phyloP scores from a whole-genome alignment of 2,113 vertebrate species.

The Mesoclemmys tuberculata region DNA sequence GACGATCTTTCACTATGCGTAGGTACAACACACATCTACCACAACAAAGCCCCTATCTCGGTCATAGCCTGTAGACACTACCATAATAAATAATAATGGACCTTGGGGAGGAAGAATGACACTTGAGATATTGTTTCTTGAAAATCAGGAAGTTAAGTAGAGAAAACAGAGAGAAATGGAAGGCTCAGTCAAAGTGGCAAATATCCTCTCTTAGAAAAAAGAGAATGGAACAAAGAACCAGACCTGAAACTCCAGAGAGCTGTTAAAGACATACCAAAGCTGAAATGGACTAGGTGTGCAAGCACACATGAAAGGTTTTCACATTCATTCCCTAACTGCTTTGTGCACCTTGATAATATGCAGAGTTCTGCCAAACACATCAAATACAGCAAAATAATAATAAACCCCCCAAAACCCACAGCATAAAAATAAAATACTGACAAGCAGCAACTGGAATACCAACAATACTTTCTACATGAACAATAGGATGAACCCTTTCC shows the following conservation, averaged over 20 bases:
- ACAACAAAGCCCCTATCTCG: neutral
- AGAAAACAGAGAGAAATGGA: neutral
- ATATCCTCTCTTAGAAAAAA: neutral
- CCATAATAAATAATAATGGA: constrained; percentile 12
- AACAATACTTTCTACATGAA: neutral
- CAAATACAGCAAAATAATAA: neutral
- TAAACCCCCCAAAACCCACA: neutral
- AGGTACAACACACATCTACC: neutral
- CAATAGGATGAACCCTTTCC: neutral
- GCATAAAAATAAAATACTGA: neutral
- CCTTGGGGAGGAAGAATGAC: neutral
- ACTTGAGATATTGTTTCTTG: constrained; percentile 1
- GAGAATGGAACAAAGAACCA: neutral
- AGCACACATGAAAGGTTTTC: neutral
- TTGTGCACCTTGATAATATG: neutral
- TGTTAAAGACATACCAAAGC: neutral
- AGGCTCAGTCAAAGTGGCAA: constrained; percentile 9
- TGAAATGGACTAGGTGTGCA: neutral
- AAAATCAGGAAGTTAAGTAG: neutral
- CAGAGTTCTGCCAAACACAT: neutral
- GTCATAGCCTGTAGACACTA: neutral
- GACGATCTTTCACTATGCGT: neutral
- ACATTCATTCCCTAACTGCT: neutral
- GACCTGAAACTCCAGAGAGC: neutral
- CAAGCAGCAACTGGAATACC: neutral